phyloP scores from a whole-genome alignment of 1,140 invertebrate genomes.

The Drosophila bipectinata region DNA sequence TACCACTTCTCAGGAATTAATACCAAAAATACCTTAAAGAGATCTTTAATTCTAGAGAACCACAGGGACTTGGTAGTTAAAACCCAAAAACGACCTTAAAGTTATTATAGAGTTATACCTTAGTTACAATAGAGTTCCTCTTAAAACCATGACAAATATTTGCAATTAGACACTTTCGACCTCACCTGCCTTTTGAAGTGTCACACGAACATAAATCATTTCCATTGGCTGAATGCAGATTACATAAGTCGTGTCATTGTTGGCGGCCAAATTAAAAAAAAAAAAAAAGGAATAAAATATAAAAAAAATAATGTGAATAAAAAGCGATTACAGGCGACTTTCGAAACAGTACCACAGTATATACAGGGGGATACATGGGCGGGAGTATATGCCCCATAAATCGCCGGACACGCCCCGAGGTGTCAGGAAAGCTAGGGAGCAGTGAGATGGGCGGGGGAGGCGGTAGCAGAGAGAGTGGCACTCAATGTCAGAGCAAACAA shows the following conservation, averaged over 20 bases:
- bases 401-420: conserved; percentile 44
- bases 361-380: neutral
- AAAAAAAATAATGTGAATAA: conserved; percentile 16
- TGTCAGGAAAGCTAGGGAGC: neutral
- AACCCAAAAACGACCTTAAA: no score
- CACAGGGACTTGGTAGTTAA: no score
- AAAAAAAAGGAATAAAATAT: conserved; percentile 2
- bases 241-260: conserved; percentile 29
- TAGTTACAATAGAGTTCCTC: no score
- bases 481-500: conserved; percentile 61
- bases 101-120: no score
- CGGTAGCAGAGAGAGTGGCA: conserved; percentile 16
- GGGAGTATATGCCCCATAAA: conserved; percentile 33
- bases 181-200: neutral
- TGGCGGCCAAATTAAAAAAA: conserved; percentile 7
- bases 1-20: no score
- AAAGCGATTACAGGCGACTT: conserved; percentile 45
- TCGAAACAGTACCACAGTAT: conserved; percentile 27
- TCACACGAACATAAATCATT: conserved; percentile 26
- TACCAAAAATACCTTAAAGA: no score
- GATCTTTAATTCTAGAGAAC: no score
- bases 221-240: conserved; percentile 34
- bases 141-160: neutral
- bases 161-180: conserved; percentile 4
- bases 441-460: no score